Evolutionary conservation across 2,888 invertebrate species (phyloP).

Genomic region (Agonopterix heracliana): DNA sequence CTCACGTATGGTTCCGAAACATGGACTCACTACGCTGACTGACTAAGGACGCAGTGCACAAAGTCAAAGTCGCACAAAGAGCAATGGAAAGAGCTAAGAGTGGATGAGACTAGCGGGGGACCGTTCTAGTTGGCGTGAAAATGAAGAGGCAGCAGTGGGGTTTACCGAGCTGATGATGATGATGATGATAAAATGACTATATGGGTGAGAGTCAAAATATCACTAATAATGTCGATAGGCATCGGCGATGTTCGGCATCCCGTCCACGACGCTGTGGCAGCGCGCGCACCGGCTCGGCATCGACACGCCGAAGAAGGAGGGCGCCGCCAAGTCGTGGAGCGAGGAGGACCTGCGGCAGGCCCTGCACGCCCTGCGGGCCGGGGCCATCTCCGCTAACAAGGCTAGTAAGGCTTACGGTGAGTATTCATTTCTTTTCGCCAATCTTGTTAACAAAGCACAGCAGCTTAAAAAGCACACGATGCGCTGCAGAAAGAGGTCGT

Average conservation of each 20-base stretch:
- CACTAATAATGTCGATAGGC: conserved; percentile 56
- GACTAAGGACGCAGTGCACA: no score
- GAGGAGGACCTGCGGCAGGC: conserved; percentile 89
- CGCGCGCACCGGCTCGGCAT: conserved; percentile 92
- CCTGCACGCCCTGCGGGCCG: conserved; percentile 87
- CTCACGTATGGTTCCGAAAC: no score
- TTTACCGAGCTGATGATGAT: no score
- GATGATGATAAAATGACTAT: no score
- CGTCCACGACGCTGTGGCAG: conserved; percentile 94
- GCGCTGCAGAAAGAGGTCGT: not conserved
- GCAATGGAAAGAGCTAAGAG: no score
- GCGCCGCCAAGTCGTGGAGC: conserved; percentile 91
- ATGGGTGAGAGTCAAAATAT: no score
- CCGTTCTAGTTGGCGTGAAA: no score
- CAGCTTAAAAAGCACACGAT: not conserved
- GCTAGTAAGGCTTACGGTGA: conserved; percentile 91
- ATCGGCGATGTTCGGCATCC: conserved; percentile 90
- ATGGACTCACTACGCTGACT: no score
- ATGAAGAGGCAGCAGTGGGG: no score
- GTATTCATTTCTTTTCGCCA: conserved; percentile 2
- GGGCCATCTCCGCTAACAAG: conserved; percentile 92
- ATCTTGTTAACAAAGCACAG: not conserved
- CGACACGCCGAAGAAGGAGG: conserved; percentile 94
- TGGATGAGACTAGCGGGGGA: no score
- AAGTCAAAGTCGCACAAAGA: no score